Conservation (phyloP, 2,113 vertebrate genomes). For the Anguilla japonica region DNA sequence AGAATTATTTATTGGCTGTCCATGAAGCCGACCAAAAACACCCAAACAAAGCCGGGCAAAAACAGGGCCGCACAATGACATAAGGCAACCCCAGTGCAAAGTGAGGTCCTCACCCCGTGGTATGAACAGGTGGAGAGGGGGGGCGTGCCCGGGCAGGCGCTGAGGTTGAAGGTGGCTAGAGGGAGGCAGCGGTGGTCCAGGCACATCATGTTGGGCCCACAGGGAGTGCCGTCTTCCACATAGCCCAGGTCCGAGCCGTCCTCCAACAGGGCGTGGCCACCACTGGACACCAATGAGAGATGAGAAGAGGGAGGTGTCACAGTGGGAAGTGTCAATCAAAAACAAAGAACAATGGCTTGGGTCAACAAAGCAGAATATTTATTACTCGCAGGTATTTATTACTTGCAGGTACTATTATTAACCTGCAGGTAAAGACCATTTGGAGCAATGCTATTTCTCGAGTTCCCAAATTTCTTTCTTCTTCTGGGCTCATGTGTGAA, state of each 20-base stretch:
- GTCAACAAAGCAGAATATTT: neutral
- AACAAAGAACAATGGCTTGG: neutral
- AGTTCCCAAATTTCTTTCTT: neutral
- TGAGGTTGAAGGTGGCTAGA: conserved; percentile 88
- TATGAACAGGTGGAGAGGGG: conserved; percentile 81
- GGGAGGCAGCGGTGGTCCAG: conserved; percentile 88
- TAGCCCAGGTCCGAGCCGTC: conserved; percentile 92
- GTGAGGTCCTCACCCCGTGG: conserved; percentile 80
- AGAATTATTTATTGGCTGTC: neutral
- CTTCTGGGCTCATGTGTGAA: neutral
- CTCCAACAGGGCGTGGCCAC: conserved; percentile 87
- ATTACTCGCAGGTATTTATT: no score
- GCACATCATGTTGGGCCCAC: conserved; percentile 96
- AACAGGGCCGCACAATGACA: neutral
- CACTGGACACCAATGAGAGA: conserved; percentile 57
- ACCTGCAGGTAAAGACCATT: neutral
- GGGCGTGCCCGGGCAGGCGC: conserved; percentile 84
- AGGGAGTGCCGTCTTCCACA: conserved; percentile 91
- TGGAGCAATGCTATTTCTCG: neutral
- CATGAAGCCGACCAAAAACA: neutral
- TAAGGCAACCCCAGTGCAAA: neutral
- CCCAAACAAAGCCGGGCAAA: neutral
- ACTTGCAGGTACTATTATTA: neutral
- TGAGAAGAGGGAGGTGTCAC: neutral
- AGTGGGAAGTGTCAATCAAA: neutral